Conservation (phyloP, 2,888 invertebrate species). For the Apamea epomidion region DNA sequence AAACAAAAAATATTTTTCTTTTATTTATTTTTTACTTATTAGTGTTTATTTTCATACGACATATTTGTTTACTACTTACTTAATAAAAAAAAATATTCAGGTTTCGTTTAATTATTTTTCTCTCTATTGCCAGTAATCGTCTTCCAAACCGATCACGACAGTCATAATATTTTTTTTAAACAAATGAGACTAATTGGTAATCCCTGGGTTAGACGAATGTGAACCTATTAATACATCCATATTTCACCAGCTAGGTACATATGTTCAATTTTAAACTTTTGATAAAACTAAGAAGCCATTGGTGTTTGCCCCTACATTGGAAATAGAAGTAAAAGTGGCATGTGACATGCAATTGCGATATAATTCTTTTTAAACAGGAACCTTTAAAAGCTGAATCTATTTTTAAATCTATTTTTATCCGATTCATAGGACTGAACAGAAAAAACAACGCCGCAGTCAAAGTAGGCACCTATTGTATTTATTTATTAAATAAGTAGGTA, state of each 20-base stretch:
- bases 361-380: slow-evolving; percentile 14
- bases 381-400: slow-evolving; percentile 22
- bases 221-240: neutral
- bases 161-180: neutral
- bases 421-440: neutral
- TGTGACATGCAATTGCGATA: slow-evolving; percentile 48
- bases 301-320: neutral
- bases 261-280: neutral
- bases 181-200: neutral
- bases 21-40: too few relatives aligned
- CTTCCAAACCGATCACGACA: neutral
- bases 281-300: slow-evolving; percentile 6
- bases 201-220: neutral
- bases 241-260: neutral
- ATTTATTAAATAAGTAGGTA: neutral
- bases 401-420: neutral
- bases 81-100: neutral
- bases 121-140: neutral
- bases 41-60: too few relatives aligned
- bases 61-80: too few relatives aligned
- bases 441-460: neutral
- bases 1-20: too few relatives aligned
- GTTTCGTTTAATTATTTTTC: neutral
- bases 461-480: neutral
- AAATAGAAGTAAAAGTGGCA: slow-evolving; percentile 24